A percentile compares a stretch with the other conserved stretches of the same genome.
phyloP scores from a whole-genome alignment of 2,888 invertebrate species.

The Epinotia ramella region DNA sequence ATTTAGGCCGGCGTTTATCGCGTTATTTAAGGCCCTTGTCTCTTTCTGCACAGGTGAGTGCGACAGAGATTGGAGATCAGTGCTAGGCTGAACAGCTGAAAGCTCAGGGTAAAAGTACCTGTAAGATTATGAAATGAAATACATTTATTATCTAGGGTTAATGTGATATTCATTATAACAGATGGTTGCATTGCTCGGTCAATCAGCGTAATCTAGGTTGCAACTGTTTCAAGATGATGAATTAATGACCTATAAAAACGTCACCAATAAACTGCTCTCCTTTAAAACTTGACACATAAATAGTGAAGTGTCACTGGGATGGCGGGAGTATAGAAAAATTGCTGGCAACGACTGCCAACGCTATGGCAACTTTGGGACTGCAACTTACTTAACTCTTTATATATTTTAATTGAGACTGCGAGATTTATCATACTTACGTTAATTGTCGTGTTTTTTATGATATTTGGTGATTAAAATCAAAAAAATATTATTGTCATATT shows the following conservation, averaged over 20 bases:
- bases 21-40: not conserved
- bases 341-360: not conserved
- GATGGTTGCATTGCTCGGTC: constrained; percentile 1
- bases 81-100: not conserved
- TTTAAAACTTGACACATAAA: not conserved
- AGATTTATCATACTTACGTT: not conserved
- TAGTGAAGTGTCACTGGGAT: not conserved
- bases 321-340: not conserved
- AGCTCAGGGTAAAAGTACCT: not conserved
- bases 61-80: not conserved
- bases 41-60: constrained; percentile 16
- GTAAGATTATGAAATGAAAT: not conserved
- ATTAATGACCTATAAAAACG: not conserved
- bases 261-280: not conserved
- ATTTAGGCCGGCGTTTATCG: not conserved
- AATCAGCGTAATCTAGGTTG: not conserved
- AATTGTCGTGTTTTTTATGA: not conserved
- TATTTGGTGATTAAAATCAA: not conserved
- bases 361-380: not conserved
- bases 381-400: too few relatives aligned
- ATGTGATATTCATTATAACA: not conserved
- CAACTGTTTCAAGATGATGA: not conserved
- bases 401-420: too few relatives aligned
- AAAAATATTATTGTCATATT: not conserved
- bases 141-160: not conserved